A percentile compares a stretch with the other conserved stretches of the same genome.
phyloP scores from a whole-genome alignment of 2,113 vertebrate species.

The Cavia porcellus region DNA sequence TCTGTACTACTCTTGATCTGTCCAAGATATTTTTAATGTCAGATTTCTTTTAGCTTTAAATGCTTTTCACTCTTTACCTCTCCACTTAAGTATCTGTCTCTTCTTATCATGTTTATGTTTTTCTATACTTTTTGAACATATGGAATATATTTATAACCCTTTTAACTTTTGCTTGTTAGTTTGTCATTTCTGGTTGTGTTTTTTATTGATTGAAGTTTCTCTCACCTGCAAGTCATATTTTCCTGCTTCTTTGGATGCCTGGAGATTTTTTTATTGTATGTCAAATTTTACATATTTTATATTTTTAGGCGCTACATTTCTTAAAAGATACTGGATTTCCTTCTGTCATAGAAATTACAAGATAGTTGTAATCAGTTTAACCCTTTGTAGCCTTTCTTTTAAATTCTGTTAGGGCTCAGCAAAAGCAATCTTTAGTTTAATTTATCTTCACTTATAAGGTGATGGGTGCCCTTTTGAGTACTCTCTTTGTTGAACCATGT shows the following conservation, averaged over 20 bases:
- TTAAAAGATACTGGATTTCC: background rate
- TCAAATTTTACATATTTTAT: background rate
- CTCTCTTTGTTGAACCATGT: background rate
- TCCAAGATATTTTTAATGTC: constrained; percentile 15
- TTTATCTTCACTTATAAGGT: background rate
- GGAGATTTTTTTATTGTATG: background rate
- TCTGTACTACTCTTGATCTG: background rate
- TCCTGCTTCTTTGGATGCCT: background rate
- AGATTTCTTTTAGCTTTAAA: constrained; percentile 31
- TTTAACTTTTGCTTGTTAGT: background rate
- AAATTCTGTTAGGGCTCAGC: background rate
- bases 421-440: background rate
- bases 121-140: constrained; percentile 33
- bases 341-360: background rate
- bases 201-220: constrained; percentile 23
- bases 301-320: constrained; percentile 16
- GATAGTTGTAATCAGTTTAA: background rate
- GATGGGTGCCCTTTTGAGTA: background rate
- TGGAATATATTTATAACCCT: background rate
- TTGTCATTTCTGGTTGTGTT: constrained; percentile 43
- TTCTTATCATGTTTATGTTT: background rate
- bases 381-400: constrained; percentile 17
- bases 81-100: background rate
- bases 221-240: background rate
- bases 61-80: background rate